phyloP scores from a whole-genome alignment of 1,140 invertebrate species.

The Papilio glaucus region DNA sequence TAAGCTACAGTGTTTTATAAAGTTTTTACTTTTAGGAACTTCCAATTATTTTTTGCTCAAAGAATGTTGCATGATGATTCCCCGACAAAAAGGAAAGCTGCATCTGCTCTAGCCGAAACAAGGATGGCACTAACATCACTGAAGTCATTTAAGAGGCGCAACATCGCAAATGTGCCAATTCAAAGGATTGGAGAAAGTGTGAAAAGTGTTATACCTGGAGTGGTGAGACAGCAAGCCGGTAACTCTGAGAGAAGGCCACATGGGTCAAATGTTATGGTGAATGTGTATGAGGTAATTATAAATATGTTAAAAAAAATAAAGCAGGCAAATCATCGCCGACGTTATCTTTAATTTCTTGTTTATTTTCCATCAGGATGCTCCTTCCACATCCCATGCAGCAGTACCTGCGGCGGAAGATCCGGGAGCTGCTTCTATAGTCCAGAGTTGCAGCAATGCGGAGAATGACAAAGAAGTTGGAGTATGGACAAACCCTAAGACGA shows the following conservation, averaged over 20 bases:
- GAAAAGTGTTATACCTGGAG: slow-evolving; percentile 63
- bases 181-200: slow-evolving; percentile 78
- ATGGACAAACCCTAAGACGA: slow-evolving; percentile 80
- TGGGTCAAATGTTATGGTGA: slow-evolving; percentile 76
- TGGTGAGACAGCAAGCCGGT: slow-evolving; percentile 66
- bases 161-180: slow-evolving; percentile 77
- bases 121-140: slow-evolving; percentile 89
- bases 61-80: slow-evolving; percentile 85
- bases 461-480: slow-evolving; percentile 82
- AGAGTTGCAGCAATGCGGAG: slow-evolving; percentile 71
- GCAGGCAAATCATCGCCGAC: background rate
- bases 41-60: slow-evolving; percentile 86
- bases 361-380: slow-evolving; percentile 61
- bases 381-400: slow-evolving; percentile 68
- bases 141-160: slow-evolving; percentile 84
- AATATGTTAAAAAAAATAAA: background rate
- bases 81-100: slow-evolving; percentile 83
- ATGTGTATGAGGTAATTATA: slow-evolving; percentile 76
- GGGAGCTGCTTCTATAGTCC: slow-evolving; percentile 72
- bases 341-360: background rate
- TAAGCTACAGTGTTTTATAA: background rate
- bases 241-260: slow-evolving; percentile 58
- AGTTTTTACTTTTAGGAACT: slow-evolving; percentile 80
- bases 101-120: slow-evolving; percentile 85
- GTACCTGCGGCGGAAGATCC: slow-evolving; percentile 63